phyloP scores from a whole-genome alignment of 2,113 vertebrate genomes.

The Excalfactoria chinensis region DNA sequence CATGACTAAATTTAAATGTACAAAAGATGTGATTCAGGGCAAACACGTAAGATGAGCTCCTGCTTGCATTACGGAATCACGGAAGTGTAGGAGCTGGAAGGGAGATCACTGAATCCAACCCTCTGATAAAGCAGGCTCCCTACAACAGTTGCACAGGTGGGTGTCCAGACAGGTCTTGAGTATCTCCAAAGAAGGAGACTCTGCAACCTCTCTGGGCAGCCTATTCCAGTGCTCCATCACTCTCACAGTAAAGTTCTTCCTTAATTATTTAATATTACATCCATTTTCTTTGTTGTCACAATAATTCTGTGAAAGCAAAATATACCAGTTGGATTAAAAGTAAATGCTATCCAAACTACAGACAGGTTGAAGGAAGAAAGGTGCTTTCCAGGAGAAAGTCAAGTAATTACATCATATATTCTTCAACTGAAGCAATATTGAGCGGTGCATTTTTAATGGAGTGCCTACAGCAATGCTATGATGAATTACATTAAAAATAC shows the following conservation, averaged over 20 bases:
- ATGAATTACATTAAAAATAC: not conserved
- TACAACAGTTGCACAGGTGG: too few relatives aligned
- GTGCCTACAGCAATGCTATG: not conserved
- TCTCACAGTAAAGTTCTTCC: too few relatives aligned
- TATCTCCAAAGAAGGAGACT: too few relatives aligned
- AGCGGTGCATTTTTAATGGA: not conserved
- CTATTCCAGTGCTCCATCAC: too few relatives aligned
- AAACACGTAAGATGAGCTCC: not conserved
- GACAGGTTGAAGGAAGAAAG: not conserved
- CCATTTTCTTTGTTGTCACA: not conserved
- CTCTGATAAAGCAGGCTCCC: too few relatives aligned
- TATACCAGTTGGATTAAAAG: not conserved
- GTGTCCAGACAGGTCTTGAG: too few relatives aligned
- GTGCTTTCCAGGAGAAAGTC: not conserved
- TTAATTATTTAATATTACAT: not conserved
- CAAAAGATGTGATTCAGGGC: not conserved
- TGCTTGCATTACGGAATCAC: not conserved
- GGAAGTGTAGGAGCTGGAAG: too few relatives aligned
- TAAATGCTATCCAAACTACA: not conserved
- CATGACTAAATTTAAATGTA: not conserved
- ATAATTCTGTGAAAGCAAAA: not conserved
- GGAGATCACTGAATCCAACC: too few relatives aligned
- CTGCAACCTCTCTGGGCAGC: too few relatives aligned
- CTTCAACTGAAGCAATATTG: not conserved
- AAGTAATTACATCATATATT: not conserved